These are phyloP conservation scores for Anarhynchus alexandrinus DNA, from an alignment of 2,113 vertebrate genomes.

Conservation along the genomic window DNA sequence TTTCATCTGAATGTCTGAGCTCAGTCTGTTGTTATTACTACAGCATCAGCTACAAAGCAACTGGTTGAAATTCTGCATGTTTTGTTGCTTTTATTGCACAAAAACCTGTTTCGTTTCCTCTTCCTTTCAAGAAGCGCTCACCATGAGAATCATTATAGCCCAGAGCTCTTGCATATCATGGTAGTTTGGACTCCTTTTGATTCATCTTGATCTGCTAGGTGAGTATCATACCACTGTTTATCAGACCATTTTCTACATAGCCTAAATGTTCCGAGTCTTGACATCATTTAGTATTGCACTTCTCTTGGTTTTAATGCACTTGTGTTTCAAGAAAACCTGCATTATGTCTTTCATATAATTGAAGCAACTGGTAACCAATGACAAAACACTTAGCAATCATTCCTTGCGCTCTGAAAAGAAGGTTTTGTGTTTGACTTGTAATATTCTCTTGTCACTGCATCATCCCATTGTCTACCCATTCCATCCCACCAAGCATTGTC, in stretches of 20 bases:
- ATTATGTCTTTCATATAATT: not conserved
- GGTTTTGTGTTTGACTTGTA: not conserved
- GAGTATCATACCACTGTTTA: not conserved
- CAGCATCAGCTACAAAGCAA: conserved; percentile 35
- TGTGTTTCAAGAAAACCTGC: conserved; percentile 45
- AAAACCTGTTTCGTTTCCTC: conserved; percentile 29
- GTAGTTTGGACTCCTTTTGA: conserved; percentile 26
- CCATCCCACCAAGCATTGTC: not conserved
- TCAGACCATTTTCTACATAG: not conserved
- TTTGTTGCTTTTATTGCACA: conserved; percentile 61
- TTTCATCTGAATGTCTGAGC: conserved; percentile 58
- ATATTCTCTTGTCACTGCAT: not conserved
- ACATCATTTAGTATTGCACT: conserved; percentile 56
- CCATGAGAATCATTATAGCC: conserved; percentile 45
- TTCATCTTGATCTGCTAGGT: not conserved
- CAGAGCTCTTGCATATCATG: not conserved
- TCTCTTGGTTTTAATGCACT: conserved; percentile 67
- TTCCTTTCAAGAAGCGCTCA: conserved; percentile 60
- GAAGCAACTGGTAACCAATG: not conserved
- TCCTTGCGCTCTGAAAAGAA: conserved; percentile 4
- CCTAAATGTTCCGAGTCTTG: not conserved
- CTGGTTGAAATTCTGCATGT: conserved; percentile 22
- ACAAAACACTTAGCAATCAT: not conserved
- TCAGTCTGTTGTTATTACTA: conserved; percentile 19
- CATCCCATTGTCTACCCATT: not conserved